A percentile compares a stretch with the other conserved stretches of the same genome.
phyloP scores from a whole-genome alignment of 1,140 invertebrate genomes.

The Zeugodacus cucurbitae region DNA sequence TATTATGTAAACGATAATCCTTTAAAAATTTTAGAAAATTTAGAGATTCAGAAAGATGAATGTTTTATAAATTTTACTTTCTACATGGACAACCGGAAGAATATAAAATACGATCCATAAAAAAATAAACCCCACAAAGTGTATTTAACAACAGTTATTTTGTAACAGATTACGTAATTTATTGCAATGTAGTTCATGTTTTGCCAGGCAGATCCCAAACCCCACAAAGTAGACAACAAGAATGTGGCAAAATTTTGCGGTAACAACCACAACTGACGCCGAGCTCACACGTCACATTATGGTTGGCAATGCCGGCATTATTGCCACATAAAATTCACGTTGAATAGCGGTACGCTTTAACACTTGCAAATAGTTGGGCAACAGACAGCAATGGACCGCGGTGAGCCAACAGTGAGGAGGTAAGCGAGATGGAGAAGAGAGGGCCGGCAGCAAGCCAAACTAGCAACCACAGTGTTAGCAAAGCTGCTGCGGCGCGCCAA shows the following conservation, averaged over 20 bases:
- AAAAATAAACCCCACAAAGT: no score
- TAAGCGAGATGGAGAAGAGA: background rate
- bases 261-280: background rate
- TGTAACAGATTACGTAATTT: no score
- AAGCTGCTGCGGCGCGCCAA: slow-evolving; percentile 12
- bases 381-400: background rate
- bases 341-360: slow-evolving; percentile 8
- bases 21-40: no score
- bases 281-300: slow-evolving; percentile 17
- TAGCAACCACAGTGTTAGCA: slow-evolving; percentile 5
- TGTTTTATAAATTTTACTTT: no score
- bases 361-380: slow-evolving; percentile 1
- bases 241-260: background rate
- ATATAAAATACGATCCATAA: no score
- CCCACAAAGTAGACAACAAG: background rate
- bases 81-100: no score
- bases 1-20: no score
- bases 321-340: slow-evolving; percentile 9
- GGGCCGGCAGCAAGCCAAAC: background rate
- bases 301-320: background rate
- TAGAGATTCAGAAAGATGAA: no score
- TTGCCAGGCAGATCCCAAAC: no score
- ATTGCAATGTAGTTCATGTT: no score
- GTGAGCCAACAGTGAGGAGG: background rate
- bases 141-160: no score